Conservation (phyloP, 2,888 invertebrate species). For the Rhagium mordax region DNA sequence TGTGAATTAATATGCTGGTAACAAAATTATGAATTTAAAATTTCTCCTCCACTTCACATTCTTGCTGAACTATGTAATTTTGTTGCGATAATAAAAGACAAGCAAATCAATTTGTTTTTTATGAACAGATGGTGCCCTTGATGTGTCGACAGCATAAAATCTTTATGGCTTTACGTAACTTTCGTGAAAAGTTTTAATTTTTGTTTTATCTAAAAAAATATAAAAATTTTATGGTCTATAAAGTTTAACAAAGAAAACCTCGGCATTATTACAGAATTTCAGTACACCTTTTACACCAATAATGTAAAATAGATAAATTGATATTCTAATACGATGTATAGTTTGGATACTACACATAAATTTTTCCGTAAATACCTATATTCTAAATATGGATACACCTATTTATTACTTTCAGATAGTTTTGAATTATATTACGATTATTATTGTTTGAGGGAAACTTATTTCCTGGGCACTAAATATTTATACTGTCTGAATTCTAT, state of each 20-base stretch:
- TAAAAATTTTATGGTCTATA: slow-evolving; percentile 1
- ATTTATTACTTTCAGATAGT: too few species aligned
- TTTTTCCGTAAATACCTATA: too few species aligned
- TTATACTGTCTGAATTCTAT: too few species aligned
- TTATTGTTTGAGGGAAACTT: too few species aligned
- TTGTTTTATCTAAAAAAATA: slow-evolving; percentile 11
- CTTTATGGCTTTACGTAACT: not conserved
- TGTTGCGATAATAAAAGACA: not conserved
- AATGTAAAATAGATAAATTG: not conserved
- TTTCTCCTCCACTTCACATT: not conserved
- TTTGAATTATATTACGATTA: too few species aligned
- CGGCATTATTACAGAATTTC: not conserved
- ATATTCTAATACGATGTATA: too few species aligned
- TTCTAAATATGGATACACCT: too few species aligned
- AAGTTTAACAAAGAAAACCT: slow-evolving; percentile 1
- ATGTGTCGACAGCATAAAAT: not conserved
- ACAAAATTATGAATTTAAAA: not conserved
- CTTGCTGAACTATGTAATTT: not conserved
- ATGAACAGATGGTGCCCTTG: not conserved
- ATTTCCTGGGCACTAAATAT: too few species aligned
- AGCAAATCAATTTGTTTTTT: not conserved
- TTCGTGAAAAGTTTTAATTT: slow-evolving; percentile 4
- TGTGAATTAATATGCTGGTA: not conserved
- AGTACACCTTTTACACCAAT: not conserved
- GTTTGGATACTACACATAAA: too few species aligned